Evolutionary conservation across 1,140 invertebrate species (phyloP).

Genomic region (Drosophila neocordata): DNA sequence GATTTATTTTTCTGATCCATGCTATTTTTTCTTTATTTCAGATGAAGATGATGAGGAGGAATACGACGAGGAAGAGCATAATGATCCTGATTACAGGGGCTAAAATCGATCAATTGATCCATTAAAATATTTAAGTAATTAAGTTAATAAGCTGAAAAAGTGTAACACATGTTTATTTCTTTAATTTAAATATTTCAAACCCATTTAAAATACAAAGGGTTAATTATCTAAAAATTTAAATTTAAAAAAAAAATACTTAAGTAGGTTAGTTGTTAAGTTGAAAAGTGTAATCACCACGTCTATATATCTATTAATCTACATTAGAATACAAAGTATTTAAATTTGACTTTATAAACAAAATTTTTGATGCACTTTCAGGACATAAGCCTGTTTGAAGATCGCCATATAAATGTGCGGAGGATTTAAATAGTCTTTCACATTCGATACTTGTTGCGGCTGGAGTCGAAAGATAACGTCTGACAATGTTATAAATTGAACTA

Average conservation of each 20-base stretch:
- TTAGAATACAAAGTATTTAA: conserved; percentile 15
- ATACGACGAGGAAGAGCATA: conserved; percentile 85
- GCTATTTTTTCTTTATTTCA: conserved; percentile 63
- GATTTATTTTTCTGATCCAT: conserved; percentile 11
- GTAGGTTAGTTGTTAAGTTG: conserved; percentile 32
- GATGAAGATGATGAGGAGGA: conserved; percentile 87
- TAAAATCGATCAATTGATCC: conserved; percentile 15
- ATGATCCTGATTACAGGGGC: conserved; percentile 71
- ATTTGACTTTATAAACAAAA: conserved; percentile 56
- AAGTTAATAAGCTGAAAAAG: not conserved
- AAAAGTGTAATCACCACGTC: conserved; percentile 26
- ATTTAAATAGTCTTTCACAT: conserved; percentile 33
- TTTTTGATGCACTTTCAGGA: conserved; percentile 49
- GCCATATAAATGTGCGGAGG: conserved; percentile 38
- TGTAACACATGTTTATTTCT: too few relatives aligned
- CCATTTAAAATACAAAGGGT: too few relatives aligned
- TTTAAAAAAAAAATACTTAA: not conserved
- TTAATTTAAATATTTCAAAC: too few relatives aligned
- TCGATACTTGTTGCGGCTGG: conserved; percentile 45
- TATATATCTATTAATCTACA: conserved; percentile 7
- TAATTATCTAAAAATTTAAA: too few relatives aligned
- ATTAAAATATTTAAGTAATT: not conserved
- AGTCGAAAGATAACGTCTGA: conserved; percentile 37
- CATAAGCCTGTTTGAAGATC: conserved; percentile 37
- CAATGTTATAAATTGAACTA: conserved; percentile 40